Evolutionary conservation across 1,140 invertebrate genomes (phyloP), one percentile per base, ranked within the genome.

Genomic region (Tachypleus tridentatus): DNA sequence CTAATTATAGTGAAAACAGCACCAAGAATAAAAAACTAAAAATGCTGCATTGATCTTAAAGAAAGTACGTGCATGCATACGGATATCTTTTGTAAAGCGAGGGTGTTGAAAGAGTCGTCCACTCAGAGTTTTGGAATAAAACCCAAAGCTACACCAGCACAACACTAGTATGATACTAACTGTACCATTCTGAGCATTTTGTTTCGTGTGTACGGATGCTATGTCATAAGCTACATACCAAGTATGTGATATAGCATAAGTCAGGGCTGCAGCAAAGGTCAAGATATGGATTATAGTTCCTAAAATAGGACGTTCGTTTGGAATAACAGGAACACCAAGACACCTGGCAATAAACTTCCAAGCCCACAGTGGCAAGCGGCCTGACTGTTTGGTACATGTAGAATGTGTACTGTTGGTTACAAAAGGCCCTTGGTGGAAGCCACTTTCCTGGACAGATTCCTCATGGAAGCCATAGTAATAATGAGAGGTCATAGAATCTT

Each of bases 51-150:
- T 77, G 59, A 78, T 69, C 64, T 78, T 78, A 48, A 79, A 70
- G 60, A 79, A 72, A 5, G 77, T 79, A 57, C 75, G 73, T 8
- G 77, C 74, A 67, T 79, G 78, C 62, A 77, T 71, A 5, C 77
- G 66, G 6, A 79, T 72, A 68, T 76, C 76, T 61, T 74, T 74
- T 3, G 74, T 68, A 72, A 79, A 77, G 61, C 73, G 73, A 53
- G 71, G 72, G 65, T 77, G 76, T 47, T 70, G 72, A 65, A 79
- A 76, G 48, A 77, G 67, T 4, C 65, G 65, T 48, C 62, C 56
- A 54, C 62, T 60, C 8, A 69, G 67, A 47, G 60, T 57, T 57
- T 67, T 67, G 49, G 61, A 64, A 47, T 69, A 67, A 58, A 58
- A 65, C 10, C 63, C 65, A 57, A 69, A 67, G 10, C 57, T 59